These are phyloP conservation scores for Acanthornis magna DNA, from an alignment of 2,797 vertebrate genomes.

Conservation along the genomic window DNA sequence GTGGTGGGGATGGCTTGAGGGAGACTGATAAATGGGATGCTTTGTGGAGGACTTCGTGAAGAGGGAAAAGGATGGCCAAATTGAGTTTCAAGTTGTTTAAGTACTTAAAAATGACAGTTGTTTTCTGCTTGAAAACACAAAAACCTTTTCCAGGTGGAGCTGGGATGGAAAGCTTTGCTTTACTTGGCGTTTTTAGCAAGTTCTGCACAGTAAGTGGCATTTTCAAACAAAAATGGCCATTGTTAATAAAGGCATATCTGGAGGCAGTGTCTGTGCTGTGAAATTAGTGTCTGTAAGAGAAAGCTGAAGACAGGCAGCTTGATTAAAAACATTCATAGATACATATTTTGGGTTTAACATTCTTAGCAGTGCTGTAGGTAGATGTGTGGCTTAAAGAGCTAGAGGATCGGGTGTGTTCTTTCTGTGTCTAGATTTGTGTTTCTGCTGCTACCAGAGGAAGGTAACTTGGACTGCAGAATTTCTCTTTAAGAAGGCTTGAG, in stretches of 20 bases:
- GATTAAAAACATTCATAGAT: not conserved
- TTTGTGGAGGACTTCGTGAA: not conserved
- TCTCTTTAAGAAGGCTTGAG: not conserved
- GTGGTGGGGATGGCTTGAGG: not conserved
- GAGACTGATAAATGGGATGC: not conserved
- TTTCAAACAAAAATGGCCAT: not conserved
- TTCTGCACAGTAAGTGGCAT: not conserved
- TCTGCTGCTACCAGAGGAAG: not conserved
- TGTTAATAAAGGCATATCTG: not conserved
- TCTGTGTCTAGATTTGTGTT: not conserved
- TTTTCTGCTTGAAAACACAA: not conserved
- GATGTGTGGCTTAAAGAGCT: not conserved
- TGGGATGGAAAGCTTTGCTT: not conserved
- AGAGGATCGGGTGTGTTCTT: not conserved
- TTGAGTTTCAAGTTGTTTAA: not conserved
- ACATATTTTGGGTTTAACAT: not conserved
- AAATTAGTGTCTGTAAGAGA: not conserved
- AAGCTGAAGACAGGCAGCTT: not conserved
- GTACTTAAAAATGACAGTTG: not conserved
- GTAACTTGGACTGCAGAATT: not conserved
- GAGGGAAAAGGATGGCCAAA: not conserved
- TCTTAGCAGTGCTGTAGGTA: not conserved
- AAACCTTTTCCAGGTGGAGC: not conserved
- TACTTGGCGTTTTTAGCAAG: accelerated
- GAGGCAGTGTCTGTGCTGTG: not conserved